Base-by-base conservation (phyloP, 64 coral and sea anemone genomes). In the Montipora capricornis region DNA sequence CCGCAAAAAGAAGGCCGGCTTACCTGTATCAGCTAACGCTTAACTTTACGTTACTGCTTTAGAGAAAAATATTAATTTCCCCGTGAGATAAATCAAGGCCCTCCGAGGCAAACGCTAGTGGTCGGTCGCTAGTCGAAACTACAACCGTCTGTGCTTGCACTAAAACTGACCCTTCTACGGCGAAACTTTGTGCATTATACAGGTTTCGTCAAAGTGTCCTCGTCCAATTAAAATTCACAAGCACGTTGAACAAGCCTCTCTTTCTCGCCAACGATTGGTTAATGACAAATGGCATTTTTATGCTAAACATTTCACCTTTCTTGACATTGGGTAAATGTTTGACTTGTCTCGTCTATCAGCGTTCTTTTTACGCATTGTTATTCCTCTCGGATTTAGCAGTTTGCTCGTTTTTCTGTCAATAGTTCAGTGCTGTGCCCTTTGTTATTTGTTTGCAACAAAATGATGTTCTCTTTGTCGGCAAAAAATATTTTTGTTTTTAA, bases 151-250 rank as follows among this genome's bases (percentile, higher is more conserved):
- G 49, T 11, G 11, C 53, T 29, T 20, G 62, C 2, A 15, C 0
- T 49, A 51, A 24, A 49, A 22, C 62, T 47, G 7, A 8, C 66
- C 19, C 82, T 86, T 86, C 47, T 71, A 86, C 20, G 67, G 10
- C 44, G 6, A 50, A 16, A 15, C 82, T 86, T 84, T 67, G 81
- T 84, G 81, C 29, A 86, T 50, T 69, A 86, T 50, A 49, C 61
- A 49, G n/a, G 45, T 64, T 86, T 86, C 66, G 53, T 22, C 68
- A 19, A 50, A 78, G 16, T 19, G 46, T 8, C 19, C 17, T 86
- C 82, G 62, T 69, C 82, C 82, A 86, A 86, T 86, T 86, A 86
- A 86, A 86, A 86, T 86, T 86, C 82, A 86, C 82, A 86, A 86
- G 82, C 82, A 17, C 66, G 26, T 22, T 51, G n/a, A 73, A 44